Evolutionary conservation across 2,113 vertebrate species (phyloP).

Genomic region (Xenopus laevis): DNA sequence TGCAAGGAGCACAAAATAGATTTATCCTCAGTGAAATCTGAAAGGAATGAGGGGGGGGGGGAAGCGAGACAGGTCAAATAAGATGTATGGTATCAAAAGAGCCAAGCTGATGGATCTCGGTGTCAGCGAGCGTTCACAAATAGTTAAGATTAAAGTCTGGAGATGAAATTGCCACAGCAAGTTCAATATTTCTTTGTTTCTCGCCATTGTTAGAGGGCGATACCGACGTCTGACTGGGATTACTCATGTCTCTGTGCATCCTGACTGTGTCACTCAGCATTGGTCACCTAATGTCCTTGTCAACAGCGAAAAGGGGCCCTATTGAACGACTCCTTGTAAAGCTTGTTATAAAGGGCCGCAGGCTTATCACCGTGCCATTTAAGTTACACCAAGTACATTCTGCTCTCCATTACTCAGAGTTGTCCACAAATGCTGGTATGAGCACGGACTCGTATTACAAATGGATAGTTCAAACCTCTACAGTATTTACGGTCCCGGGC

Average conservation of each 20-base stretch:
- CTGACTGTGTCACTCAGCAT: constrained; percentile 55
- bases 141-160: constrained; percentile 42
- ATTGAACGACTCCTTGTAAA: constrained; percentile 55
- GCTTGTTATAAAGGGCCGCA: constrained; percentile 52
- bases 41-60: constrained; percentile 40
- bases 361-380: constrained; percentile 60
- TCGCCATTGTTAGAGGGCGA: constrained; percentile 32
- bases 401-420: constrained; percentile 60
- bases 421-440: constrained; percentile 47
- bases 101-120: constrained; percentile 46
- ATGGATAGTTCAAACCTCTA: no score
- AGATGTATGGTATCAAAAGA: constrained; percentile 53
- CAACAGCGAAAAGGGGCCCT: constrained; percentile 41
- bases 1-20: constrained; percentile 78
- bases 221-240: constrained; percentile 1
- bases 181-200: constrained; percentile 41
- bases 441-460: no score
- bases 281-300: constrained; percentile 61
- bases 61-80: constrained; percentile 47
- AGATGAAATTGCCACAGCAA: constrained; percentile 24
- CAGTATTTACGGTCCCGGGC: no score
- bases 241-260: constrained; percentile 46
- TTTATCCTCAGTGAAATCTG: constrained; percentile 79
- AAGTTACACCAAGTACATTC: constrained; percentile 63
- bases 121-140: constrained; percentile 47